Base-by-base conservation (phyloP, 2,888 invertebrate genomes). In the Lepidochrysops patricia region DNA sequence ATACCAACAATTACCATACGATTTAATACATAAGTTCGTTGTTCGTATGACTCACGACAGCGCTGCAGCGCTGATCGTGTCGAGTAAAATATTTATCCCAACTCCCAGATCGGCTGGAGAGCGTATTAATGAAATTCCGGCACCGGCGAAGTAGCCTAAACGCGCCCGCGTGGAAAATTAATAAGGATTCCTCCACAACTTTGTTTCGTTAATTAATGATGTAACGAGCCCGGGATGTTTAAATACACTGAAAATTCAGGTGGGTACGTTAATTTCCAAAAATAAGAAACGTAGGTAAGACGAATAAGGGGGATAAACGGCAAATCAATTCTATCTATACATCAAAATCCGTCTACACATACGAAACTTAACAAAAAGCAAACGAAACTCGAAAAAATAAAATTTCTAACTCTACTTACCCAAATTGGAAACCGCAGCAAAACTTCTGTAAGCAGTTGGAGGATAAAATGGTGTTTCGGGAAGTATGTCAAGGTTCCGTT, bases 81-180 rank as follows among this genome's bases (percentile, higher is more conserved):
- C 12, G 2, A 32, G 29, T 9, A 54, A 32, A 32, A 54, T 54
- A 32, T 54, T 57, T 48, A n/a, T 15, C 37, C 37, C 19, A 34
- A n/a, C 26, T 34, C 50, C 12, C 34, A 7, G 23, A 5, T n/a
- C 49, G 49, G 58, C 34, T 50, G 27, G 13, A 25, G 43, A 49
- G 37, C 54, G 58, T 62, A 32, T 37, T 66, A 66, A 66, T 66
- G 62, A 66, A 66, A 68, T 68, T 67, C 63, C 64, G 57, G 49
- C 60, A 61, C 50, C 48, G 57, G 43, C 43, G 61, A 56, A 60
- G 57, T 60, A 58, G 65, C 67, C 70, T 67, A 71, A 67, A 66
- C 65, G 71, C 74, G 74, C 75, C 76, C 72, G 72, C 63, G 65
- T 59, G 63, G 66, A 70, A 69, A 68, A 68, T 70, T 70, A 72